These are phyloP conservation scores for Pipa parva DNA, from an alignment of 2,113 vertebrate genomes.

Conservation along the genomic window DNA sequence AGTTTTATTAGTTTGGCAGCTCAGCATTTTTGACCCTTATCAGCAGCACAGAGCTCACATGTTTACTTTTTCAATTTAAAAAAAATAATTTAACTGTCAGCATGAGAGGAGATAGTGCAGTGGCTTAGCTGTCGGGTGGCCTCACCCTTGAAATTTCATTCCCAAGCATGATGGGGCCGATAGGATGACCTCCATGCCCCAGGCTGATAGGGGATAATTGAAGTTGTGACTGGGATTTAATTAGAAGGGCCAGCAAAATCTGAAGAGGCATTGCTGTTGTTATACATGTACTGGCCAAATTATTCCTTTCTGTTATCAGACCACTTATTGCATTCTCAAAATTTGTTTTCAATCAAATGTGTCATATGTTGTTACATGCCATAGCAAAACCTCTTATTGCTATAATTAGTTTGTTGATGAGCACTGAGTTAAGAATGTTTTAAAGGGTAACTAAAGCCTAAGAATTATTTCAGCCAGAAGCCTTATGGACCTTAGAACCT, in stretches of 20 bases:
- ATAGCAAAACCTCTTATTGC: not conserved
- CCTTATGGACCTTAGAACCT: too few species aligned
- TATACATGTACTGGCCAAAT: constrained; percentile 14
- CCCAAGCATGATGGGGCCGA: not conserved
- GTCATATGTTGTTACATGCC: too few species aligned
- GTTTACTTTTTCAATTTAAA: constrained; percentile 51
- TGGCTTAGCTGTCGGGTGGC: constrained; percentile 24
- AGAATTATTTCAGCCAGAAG: too few species aligned
- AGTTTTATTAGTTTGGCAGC: constrained; percentile 21
- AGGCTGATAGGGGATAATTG: constrained; percentile 47
- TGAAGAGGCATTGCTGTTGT: constrained; percentile 9
- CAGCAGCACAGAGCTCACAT: constrained; percentile 39
- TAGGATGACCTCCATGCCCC: constrained; percentile 21
- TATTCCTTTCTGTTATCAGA: constrained; percentile 21
- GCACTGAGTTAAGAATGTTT: too few species aligned
- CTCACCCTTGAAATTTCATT: constrained; percentile 38
- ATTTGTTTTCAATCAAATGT: constrained; percentile 23
- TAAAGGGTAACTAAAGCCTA: too few species aligned
- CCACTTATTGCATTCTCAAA: constrained; percentile 15
- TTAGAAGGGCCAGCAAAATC: constrained; percentile 12
- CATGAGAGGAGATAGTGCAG: constrained; percentile 22
- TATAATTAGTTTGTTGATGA: too few species aligned
- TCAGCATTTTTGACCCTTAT: constrained; percentile 40
- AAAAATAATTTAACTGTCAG: constrained; percentile 44
- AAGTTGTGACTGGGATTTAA: constrained; percentile 45